A percentile compares a stretch with the other conserved stretches of the same genome.
phyloP scores from a whole-genome alignment of 2,797 vertebrate genomes.

The Morus bassanus region DNA sequence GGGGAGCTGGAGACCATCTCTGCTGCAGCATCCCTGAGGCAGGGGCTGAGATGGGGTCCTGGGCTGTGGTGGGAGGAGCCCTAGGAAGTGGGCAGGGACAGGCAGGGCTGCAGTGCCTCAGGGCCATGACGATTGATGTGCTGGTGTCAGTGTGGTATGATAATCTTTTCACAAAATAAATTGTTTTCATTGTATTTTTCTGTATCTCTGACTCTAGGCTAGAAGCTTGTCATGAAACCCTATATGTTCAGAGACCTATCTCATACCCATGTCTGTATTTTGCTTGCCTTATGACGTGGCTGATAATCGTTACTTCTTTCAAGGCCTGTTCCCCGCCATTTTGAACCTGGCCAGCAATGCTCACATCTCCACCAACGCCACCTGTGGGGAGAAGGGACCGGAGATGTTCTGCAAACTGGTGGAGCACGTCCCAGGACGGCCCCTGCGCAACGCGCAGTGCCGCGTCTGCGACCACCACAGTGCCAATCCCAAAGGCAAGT shows the following conservation, averaged over 20 bases:
- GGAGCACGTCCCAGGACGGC: constrained; percentile 90
- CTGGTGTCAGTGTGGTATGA: neutral
- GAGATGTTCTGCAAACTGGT: constrained; percentile 96
- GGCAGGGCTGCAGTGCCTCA: neutral
- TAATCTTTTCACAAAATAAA: neutral
- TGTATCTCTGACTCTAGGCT: neutral
- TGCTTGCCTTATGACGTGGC: neutral
- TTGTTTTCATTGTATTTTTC: neutral
- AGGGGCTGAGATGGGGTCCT: neutral
- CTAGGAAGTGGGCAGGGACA: no score
- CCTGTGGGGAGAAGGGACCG: constrained; percentile 86
- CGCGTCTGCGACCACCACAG: constrained; percentile 84
- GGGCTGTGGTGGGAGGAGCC: neutral
- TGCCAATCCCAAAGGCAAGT: constrained; percentile 83
- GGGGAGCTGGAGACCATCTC: neutral
- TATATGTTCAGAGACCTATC: neutral
- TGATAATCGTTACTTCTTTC: neutral
- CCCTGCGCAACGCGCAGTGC: constrained; percentile 87
- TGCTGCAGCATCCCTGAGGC: neutral
- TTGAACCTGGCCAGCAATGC: constrained; percentile 91
- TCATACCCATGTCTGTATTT: neutral
- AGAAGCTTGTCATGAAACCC: neutral
- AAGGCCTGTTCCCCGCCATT: constrained; percentile 94
- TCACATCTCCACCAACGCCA: constrained; percentile 87
- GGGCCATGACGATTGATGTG: neutral